A percentile compares a stretch with the other conserved stretches of the same genome.
These are phyloP conservation scores for Psephotus haematonotus DNA, from an alignment of 2,113 vertebrate genomes.

Conservation along the genomic window DNA sequence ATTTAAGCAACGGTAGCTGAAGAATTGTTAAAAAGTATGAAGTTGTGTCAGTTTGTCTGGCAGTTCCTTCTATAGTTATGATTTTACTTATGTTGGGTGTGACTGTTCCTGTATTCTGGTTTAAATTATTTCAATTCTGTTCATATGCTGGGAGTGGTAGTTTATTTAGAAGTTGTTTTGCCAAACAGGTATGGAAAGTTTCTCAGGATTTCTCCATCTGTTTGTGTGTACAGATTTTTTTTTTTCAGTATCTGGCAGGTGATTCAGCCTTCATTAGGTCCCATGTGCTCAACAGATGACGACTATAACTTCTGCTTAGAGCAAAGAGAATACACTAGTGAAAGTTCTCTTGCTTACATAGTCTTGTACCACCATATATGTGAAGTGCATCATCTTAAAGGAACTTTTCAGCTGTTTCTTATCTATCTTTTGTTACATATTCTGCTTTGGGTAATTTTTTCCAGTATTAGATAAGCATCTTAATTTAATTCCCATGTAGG, in stretches of 20 bases:
- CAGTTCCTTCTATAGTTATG: neutral
- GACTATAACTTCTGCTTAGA: constrained; percentile 1
- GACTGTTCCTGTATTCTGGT: constrained; percentile 23
- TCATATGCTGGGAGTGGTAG: constrained; percentile 44
- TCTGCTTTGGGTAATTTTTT: neutral
- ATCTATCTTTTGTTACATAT: neutral
- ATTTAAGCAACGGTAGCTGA: neutral
- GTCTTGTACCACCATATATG: neutral
- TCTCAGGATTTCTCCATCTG: constrained; percentile 41
- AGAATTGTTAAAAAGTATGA: neutral
- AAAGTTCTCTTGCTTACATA: neutral
- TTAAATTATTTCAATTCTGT: constrained; percentile 46
- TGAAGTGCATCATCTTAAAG: neutral
- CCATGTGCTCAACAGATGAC: constrained; percentile 16
- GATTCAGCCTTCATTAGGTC: neutral
- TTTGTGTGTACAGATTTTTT: neutral
- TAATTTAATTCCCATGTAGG: neutral
- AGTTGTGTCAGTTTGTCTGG: neutral
- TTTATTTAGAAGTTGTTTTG: constrained; percentile 64
- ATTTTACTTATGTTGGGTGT: neutral
- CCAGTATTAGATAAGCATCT: accelerated
- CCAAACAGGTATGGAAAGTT: constrained; percentile 55
- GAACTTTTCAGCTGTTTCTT: neutral
- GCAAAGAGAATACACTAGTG: neutral
- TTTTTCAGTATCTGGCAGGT: constrained; percentile 43